Conservation (phyloP, 2,888 invertebrate species). For the Syrphus vitripennis region DNA sequence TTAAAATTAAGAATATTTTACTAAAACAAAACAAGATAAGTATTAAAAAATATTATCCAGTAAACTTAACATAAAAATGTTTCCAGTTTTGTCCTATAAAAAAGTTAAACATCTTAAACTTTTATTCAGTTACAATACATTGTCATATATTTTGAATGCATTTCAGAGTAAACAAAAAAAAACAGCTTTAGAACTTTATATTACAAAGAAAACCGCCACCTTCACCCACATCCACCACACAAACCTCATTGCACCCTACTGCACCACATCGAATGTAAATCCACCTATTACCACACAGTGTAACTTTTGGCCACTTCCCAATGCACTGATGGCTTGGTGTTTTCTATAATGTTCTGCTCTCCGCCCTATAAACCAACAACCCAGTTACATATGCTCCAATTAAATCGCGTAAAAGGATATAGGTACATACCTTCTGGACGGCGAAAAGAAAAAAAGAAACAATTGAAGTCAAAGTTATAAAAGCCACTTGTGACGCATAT, state of each 20-base stretch:
- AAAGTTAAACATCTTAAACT: too few relatives aligned
- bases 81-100: too few relatives aligned
- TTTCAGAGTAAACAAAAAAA: background rate
- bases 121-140: too few relatives aligned
- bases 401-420: constrained; percentile 37
- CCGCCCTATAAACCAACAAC: constrained; percentile 23
- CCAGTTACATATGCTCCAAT: constrained; percentile 69
- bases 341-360: background rate
- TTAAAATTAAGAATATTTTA: too few relatives aligned
- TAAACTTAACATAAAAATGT: too few relatives aligned
- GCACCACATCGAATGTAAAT: background rate
- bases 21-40: too few relatives aligned
- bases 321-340: background rate
- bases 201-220: background rate
- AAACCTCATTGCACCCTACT: background rate
- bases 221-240: background rate
- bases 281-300: background rate
- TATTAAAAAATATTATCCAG: too few relatives aligned
- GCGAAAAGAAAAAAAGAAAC: background rate
- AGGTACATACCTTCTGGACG: background rate
- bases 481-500: constrained; percentile 64
- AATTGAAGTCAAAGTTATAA: constrained; percentile 12
- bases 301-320: constrained; percentile 50
- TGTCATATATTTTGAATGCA: background rate
- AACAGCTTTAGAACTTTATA: background rate